Base-by-base conservation (phyloP, 1,140 invertebrate species). In the Globodera ellingtonae region DNA sequence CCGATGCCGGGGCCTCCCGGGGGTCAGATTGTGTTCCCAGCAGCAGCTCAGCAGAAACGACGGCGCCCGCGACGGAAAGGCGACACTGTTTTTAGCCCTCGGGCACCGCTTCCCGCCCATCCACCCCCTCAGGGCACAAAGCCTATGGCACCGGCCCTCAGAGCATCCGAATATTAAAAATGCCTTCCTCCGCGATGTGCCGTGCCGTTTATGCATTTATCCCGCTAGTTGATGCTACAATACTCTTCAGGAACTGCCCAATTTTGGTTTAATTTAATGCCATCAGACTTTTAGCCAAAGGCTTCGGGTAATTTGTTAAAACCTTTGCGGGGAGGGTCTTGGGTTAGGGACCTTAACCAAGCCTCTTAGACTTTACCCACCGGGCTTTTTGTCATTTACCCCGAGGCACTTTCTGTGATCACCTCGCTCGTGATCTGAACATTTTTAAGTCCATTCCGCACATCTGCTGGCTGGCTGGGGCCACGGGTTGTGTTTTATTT, bases 401-500 rank as follows among this genome's bases (percentile, higher is more conserved):
- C 35, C 35, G 35, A 35, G 35, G 35, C 35, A 35, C 35, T 35
- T 35, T 35, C 3, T 35, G 35, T 35, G 35, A 35, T 35, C 35
- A 35, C 35, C 35, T 35, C 35, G 1, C 35, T 35, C 35, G 35
- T 35, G 35, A 35, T 35, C 35, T 35, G 35, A 35, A 35, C 35
- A 35, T 35, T 35, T 2, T 35, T 35, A 35, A 3, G 18, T 15
- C 6, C 0, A 62, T 13, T 62, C 1, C 52, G 8, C 56, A 62
- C 56, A 62, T 62, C 56, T 62, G 56, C 50, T 52, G 50, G 50
- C 10, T 15, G 66, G 66, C 8, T 15, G n/a, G 65, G 13, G n/a
- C 9, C 73, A 48, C 73, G 52, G 50, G 44, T n/a, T 56, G 18
- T 52, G n/a, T 75, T 74, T 44, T 56, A n/a, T 73, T 46, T 56